Evolutionary conservation across 92 coral and sea anemone genomes (phyloP), one percentile per base, ranked within the genome.

Genomic region (Diadumene lineata): DNA sequence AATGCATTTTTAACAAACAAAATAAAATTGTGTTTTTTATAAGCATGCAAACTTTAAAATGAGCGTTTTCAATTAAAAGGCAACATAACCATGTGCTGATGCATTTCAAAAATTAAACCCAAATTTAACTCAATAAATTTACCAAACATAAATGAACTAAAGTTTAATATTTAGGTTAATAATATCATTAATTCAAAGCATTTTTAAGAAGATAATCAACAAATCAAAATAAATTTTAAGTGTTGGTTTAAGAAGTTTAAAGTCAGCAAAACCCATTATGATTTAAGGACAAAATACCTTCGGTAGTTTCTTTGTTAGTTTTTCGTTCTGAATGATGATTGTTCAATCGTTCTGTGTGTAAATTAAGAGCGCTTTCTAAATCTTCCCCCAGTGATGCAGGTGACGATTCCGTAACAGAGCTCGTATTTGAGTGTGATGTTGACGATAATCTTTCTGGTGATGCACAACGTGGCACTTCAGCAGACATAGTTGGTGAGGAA

Each of bases 351-450:
- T 88, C 88, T 21, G 90, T 57, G 72, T 70, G 89, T 73, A 85
- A 77, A 79, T 81, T 84, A 77, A 91, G 92, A 66, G 87, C 78
- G 48, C 55, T 61, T 83, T 91, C 97, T 64, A 91, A 89, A 69
- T 91, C 97, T 63, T 91, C 93, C 19, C 88, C 85, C 70, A 91
- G 76, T 0, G 97, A 91, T 29, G 94, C 93, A 34, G 90, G 97
- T 43, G 97, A 91, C 24, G 97, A 91, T 25, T 92, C 90, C 7
- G 93, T 88, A 48, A 91, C 43, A 30, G 97, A 91, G 34, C 97
- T 68, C 21, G 92, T 85, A 74, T 91, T 91, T 16, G 97, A 91
- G 44, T 75, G 86, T 64, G 97, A 87, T 17, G 74, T 68, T 74
- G 85, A 76, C 30, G 83, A 72, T 73, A 77, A 24, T 46, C 76